Evolutionary conservation across 2,888 invertebrate species (phyloP), one percentile per base, ranked within the genome.

Genomic region (Apoderus coryli): DNA sequence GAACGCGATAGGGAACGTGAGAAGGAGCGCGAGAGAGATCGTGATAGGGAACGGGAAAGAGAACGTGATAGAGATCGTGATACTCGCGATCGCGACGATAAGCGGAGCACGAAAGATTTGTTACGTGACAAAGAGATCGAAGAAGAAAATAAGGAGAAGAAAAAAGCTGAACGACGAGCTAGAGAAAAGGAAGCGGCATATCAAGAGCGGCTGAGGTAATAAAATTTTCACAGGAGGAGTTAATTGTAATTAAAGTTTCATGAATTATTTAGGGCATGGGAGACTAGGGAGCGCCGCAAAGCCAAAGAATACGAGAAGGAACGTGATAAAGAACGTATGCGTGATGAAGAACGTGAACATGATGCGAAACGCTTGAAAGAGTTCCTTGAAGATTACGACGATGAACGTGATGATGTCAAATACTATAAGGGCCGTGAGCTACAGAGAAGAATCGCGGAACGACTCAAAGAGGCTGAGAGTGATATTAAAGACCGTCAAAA

Each of bases 341-440:
- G 81, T 48, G 79, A 85, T 49, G 81, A 84, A 49, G 90, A 92
- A 54, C 67, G 86, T 35, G 79, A 82, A 56, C 73, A 78, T 35
- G 96, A 98, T 60, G 93, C 92, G 1, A 85, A 88, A 60, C 69
- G 88, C 24, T 68, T 98, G 31, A 90, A 92, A 59, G 90, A 95
- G 64, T 99, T 99, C 60, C 69, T 98, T 3, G 98, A 98, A 62
- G 96, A 98, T 59, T 99, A 99, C 53, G 95, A 96, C 52, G 98
- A 98, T 58, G 93, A 95, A 59, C 68, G 92, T 30, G 93, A 96
- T 58, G 98, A 98, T 57, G 71, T 81, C 27, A 95, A 95, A 63
- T 98, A 86, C 63, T 98, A 95, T 66, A 90, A 75, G 52, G 84
- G 86, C 32, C 77, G 86, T 53, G 89, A 90, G 56, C 63, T 98